phyloP scores from a whole-genome alignment of 1,140 invertebrate genomes.

The Paraescarpia echinospica region DNA sequence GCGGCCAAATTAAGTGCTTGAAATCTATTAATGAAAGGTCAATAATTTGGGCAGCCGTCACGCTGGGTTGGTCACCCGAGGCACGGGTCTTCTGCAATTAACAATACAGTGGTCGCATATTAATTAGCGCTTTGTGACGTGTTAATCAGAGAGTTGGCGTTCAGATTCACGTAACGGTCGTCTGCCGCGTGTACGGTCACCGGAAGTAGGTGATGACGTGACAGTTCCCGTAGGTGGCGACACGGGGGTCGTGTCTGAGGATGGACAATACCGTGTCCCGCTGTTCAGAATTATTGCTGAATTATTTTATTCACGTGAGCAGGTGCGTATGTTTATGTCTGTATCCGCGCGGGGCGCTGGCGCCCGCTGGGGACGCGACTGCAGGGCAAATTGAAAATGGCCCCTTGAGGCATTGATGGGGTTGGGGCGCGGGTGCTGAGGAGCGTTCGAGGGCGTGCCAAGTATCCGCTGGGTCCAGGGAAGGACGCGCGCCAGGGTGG shows the following conservation, averaged over 20 bases:
- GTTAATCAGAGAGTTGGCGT: not conserved
- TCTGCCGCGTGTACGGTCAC: not conserved
- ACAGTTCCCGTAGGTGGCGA: not conserved
- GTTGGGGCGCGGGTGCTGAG: not conserved
- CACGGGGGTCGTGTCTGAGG: not conserved
- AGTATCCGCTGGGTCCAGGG: not conserved
- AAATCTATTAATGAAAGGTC: constrained; percentile 1
- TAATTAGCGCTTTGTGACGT: not conserved
- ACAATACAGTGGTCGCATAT: not conserved
- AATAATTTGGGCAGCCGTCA: not conserved
- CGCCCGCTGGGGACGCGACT: not conserved
- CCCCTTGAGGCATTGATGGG: not conserved
- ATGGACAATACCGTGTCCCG: not conserved
- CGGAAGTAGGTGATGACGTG: not conserved
- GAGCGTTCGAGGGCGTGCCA: not conserved
- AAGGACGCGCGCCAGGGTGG: not conserved
- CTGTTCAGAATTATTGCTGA: not conserved
- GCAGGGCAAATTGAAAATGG: not conserved
- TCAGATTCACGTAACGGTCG: not conserved
- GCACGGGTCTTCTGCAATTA: not conserved
- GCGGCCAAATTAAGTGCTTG: not conserved
- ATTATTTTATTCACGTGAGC: not conserved
- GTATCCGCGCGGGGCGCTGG: not conserved
- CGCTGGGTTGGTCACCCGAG: not conserved
- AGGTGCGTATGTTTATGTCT: not conserved